A percentile compares a stretch with the other conserved stretches of the same genome.
Evolutionary conservation across 2,113 vertebrate genomes (phyloP).

Genomic region (Tachuris rubrigastra): DNA sequence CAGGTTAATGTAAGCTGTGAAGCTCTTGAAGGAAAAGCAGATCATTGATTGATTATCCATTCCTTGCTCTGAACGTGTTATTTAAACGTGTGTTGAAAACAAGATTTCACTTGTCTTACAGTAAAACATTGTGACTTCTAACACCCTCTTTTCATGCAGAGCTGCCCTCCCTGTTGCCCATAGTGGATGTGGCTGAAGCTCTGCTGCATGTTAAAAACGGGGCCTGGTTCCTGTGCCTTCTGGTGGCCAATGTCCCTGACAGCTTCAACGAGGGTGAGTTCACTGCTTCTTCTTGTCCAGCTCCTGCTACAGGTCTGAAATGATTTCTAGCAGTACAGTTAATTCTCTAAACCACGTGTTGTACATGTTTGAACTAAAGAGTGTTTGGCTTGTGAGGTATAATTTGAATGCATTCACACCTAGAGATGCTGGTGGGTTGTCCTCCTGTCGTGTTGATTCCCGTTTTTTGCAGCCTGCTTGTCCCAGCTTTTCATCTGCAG

Average conservation of each 20-base stretch:
- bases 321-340: background rate
- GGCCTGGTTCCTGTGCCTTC: slow-evolving; percentile 95
- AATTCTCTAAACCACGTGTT: background rate
- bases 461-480: background rate
- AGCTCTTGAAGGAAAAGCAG: background rate
- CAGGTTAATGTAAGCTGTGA: background rate
- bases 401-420: background rate
- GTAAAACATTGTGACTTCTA: background rate
- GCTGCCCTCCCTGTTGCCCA: slow-evolving; percentile 90
- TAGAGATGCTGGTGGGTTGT: background rate
- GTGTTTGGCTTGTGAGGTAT: background rate
- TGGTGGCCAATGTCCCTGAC: slow-evolving; percentile 97
- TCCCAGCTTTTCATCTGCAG: background rate
- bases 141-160: slow-evolving; percentile 70
- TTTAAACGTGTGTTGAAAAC: background rate
- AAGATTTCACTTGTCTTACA: background rate
- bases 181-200: slow-evolving; percentile 94
- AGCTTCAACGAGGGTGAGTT: slow-evolving; percentile 95
- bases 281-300: background rate
- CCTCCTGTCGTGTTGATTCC: rapidly evolving
- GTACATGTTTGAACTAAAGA: rapidly evolving
- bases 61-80: background rate
- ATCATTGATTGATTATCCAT: background rate
- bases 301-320: background rate
- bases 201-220: slow-evolving; percentile 93